Evolutionary conservation across 2,113 vertebrate species (phyloP).

Genomic region (Takifugu bimaculatus): DNA sequence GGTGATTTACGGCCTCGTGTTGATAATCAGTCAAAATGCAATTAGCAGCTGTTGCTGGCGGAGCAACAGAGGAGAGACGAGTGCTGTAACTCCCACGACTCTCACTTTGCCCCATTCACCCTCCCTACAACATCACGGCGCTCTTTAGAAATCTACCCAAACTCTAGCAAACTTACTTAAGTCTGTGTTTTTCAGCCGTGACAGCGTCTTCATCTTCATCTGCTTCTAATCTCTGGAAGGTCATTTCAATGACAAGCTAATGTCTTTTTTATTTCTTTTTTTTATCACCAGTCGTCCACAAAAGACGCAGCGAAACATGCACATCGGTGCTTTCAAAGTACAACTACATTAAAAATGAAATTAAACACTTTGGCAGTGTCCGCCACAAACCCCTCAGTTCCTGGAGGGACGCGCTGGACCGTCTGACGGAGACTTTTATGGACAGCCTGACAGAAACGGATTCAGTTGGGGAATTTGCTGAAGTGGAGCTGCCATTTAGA

Average conservation of each 20-base stretch:
- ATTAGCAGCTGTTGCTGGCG: slow-evolving; percentile 57
- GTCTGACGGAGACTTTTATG: slow-evolving; percentile 52
- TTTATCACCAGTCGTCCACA: slow-evolving; percentile 14
- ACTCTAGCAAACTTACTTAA: not conserved
- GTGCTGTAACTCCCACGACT: slow-evolving; percentile 3
- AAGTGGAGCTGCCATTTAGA: slow-evolving; percentile 59
- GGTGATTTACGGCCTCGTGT: slow-evolving; percentile 52
- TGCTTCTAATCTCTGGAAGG: not conserved
- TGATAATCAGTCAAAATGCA: slow-evolving; percentile 68
- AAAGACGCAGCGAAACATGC: slow-evolving; percentile 27
- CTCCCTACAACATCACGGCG: slow-evolving; percentile 33
- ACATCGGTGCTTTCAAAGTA: slow-evolving; percentile 27
- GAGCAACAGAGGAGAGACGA: slow-evolving; percentile 22
- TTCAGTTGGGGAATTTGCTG: slow-evolving; percentile 54
- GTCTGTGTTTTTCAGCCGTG: slow-evolving; percentile 1
- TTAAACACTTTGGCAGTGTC: slow-evolving; percentile 47
- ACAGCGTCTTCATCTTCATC: not conserved
- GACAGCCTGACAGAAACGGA: slow-evolving; percentile 40
- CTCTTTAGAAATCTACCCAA: slow-evolving; percentile 1
- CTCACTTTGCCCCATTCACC: slow-evolving; percentile 34
- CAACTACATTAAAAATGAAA: slow-evolving; percentile 21
- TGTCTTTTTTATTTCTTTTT: slow-evolving; percentile 1
- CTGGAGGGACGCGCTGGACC: slow-evolving; percentile 39
- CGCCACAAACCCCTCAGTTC: slow-evolving; percentile 35
- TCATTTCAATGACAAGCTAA: slow-evolving; percentile 22